phyloP scores from a whole-genome alignment of 2,888 invertebrate genomes.

The Escarpia spicata region DNA sequence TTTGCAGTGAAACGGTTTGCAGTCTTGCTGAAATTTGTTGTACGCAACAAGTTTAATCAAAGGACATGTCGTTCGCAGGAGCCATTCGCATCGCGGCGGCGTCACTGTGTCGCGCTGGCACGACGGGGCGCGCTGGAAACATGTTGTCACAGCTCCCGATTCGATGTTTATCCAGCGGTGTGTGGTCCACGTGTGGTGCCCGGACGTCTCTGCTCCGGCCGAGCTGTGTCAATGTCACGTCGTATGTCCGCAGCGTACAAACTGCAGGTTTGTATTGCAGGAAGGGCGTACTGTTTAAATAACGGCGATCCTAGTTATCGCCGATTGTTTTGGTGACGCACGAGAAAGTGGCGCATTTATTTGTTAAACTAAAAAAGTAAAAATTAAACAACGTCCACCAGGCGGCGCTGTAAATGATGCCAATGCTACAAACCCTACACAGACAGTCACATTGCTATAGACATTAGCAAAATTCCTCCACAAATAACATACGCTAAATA shows the following conservation, averaged over 20 bases:
- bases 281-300: background rate
- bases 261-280: background rate
- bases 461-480: no score
- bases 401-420: background rate
- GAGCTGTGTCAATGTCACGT: conserved; percentile 9
- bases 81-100: background rate
- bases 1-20: background rate
- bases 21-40: background rate
- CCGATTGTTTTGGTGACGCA: background rate
- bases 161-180: background rate
- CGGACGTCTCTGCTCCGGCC: background rate
- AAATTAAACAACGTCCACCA: background rate
- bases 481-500: no score
- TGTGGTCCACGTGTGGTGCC: background rate
- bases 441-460: no score
- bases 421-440: no score
- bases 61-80: conserved; percentile 13
- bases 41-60: background rate
- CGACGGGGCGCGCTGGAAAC: background rate
- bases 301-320: background rate
- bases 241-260: background rate
- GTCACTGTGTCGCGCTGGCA: background rate
- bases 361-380: background rate
- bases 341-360: background rate
- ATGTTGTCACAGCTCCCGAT: conserved; percentile 1